phyloP scores from a whole-genome alignment of 2,797 vertebrate genomes.

The Bovichtus variegatus region DNA sequence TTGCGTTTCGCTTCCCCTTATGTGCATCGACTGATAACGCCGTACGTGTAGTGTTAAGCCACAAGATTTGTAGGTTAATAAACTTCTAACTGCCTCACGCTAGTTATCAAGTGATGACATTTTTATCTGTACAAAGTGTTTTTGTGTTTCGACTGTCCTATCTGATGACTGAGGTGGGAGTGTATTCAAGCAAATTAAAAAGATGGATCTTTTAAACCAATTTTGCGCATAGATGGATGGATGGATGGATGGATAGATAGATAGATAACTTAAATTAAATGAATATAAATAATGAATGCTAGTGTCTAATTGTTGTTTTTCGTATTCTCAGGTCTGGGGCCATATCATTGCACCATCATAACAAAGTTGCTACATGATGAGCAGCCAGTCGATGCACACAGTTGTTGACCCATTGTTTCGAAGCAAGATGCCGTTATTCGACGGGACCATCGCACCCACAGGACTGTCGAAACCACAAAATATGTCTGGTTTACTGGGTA shows the following conservation, averaged over 20 bases:
- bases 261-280: no score
- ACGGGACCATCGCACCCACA: constrained; percentile 69
- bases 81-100: constrained; percentile 20
- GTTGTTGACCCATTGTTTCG: constrained; percentile 78
- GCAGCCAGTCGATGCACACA: constrained; percentile 80
- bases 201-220: background rate
- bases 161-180: background rate
- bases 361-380: constrained; percentile 82
- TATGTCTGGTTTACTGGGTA: constrained; percentile 67
- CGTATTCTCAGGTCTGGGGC: constrained; percentile 67
- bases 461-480: constrained; percentile 73
- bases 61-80: constrained; percentile 18
- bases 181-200: constrained; percentile 5
- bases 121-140: background rate
- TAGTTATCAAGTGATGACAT: constrained; percentile 8
- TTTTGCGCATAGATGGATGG: background rate
- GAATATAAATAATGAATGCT: background rate
- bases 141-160: background rate
- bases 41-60: constrained; percentile 45
- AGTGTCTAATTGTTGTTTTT: constrained; percentile 36
- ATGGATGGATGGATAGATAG: no score
- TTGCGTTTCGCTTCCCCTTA: constrained; percentile 11
- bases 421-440: constrained; percentile 86
- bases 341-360: constrained; percentile 29
- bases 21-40: constrained; percentile 14